Evolutionary conservation across 2,113 vertebrate species (phyloP).

Genomic region (Bubo blakistoni): DNA sequence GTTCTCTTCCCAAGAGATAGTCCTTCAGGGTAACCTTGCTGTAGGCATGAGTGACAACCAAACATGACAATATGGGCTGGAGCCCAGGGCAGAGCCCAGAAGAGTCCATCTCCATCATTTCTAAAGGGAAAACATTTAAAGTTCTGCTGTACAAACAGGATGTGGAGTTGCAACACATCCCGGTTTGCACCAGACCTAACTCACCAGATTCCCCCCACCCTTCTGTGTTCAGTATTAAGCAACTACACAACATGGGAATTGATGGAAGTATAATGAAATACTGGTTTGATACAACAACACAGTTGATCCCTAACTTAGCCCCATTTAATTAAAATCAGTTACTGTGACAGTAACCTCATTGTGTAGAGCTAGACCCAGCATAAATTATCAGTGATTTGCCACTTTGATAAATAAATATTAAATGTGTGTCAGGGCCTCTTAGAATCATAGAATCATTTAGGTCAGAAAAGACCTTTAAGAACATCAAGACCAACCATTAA

Average conservation of each 20-base stretch:
- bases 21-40: neutral
- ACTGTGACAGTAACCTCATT: neutral
- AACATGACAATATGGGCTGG: neutral
- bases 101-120: neutral
- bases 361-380: neutral
- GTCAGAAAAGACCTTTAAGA: neutral
- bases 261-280: neutral
- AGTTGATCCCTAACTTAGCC: neutral
- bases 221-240: neutral
- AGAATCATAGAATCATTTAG: neutral
- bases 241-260: neutral
- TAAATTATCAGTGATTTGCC: neutral
- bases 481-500: neutral
- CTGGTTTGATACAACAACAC: neutral
- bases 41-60: neutral
- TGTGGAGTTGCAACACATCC: neutral
- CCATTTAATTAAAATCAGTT: neutral
- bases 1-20: neutral
- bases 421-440: neutral
- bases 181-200: neutral
- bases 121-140: neutral
- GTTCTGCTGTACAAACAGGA: neutral
- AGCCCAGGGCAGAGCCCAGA: neutral
- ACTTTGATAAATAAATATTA: conserved; percentile 7
- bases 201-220: neutral